These are phyloP conservation scores for Pangasius sanitwongsei DNA, from an alignment of 2,797 vertebrate genomes.

Conservation along the genomic window DNA sequence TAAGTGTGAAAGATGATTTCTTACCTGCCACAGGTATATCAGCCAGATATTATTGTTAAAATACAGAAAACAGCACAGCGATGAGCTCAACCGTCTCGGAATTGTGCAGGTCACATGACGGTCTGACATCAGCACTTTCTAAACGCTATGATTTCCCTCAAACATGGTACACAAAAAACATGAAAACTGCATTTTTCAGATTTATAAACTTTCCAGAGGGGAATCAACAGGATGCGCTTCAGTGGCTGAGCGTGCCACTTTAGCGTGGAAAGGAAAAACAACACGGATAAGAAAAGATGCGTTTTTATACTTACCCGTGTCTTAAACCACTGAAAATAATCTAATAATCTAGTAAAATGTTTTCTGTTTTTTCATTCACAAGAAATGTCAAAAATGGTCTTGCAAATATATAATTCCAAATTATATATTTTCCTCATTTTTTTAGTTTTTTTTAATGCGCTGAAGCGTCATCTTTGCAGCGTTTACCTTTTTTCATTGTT, in stretches of 20 bases:
- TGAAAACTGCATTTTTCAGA: no score
- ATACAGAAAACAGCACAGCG: not conserved
- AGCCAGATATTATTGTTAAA: not conserved
- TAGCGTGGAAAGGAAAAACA: no score
- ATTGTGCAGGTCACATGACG: not conserved
- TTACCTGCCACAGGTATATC: not conserved
- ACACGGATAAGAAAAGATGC: no score
- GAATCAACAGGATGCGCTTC: not conserved
- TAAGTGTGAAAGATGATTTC: not conserved
- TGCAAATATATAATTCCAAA: not conserved
- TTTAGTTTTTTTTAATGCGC: not conserved
- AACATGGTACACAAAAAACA: no score
- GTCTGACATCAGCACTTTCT: not conserved
- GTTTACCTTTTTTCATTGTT: not conserved
- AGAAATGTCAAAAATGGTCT: not conserved
- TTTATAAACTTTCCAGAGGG: no score
- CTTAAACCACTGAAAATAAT: no score
- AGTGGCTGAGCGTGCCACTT: no score
- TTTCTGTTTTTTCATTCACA: not conserved
- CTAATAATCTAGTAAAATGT: no score
- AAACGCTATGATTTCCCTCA: no score
- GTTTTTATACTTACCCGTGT: no score
- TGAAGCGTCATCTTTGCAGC: not conserved
- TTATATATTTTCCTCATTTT: not conserved
- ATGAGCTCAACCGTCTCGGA: no score